These are phyloP conservation scores for Blomia tropicalis DNA, from an alignment of 2,888 invertebrate genomes.

Conservation along the genomic window DNA sequence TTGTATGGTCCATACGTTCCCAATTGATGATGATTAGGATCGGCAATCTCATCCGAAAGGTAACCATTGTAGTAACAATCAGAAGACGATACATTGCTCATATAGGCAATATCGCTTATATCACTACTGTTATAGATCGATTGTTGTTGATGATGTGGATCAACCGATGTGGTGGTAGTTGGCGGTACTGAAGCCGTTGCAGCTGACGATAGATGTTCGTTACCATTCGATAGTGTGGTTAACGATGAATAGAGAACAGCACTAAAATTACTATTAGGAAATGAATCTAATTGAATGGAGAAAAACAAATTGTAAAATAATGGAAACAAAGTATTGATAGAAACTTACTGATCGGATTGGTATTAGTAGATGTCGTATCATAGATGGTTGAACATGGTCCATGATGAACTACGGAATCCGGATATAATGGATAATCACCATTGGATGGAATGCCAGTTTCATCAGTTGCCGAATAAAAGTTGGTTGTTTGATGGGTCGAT, in stretches of 20 bases:
- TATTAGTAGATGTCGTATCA: background rate
- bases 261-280: slow-evolving; percentile 25
- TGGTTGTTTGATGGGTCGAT: too few relatives aligned
- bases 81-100: slow-evolving; percentile 28
- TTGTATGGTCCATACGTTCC: too few relatives aligned
- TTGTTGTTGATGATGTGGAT: too few relatives aligned
- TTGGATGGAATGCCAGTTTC: too few relatives aligned
- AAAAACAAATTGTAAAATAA: background rate
- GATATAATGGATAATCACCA: slow-evolving; percentile 5
- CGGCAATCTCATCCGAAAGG: slow-evolving; percentile 56
- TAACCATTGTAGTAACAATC: slow-evolving; percentile 76
- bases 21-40: background rate
- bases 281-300: background rate
- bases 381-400: too few relatives aligned
- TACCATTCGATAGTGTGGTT: slow-evolving; percentile 54
- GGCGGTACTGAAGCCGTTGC: background rate
- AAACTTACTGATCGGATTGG: background rate
- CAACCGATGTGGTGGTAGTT: too few relatives aligned
- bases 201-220: slow-evolving; percentile 46
- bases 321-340: background rate
- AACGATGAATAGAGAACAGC: slow-evolving; percentile 53
- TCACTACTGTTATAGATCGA: slow-evolving; percentile 14
- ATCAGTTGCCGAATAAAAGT: background rate
- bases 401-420: background rate
- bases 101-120: slow-evolving; percentile 26